phyloP scores from a whole-genome alignment of 2,113 vertebrate species.

The Romanogobio albipinnatus region DNA sequence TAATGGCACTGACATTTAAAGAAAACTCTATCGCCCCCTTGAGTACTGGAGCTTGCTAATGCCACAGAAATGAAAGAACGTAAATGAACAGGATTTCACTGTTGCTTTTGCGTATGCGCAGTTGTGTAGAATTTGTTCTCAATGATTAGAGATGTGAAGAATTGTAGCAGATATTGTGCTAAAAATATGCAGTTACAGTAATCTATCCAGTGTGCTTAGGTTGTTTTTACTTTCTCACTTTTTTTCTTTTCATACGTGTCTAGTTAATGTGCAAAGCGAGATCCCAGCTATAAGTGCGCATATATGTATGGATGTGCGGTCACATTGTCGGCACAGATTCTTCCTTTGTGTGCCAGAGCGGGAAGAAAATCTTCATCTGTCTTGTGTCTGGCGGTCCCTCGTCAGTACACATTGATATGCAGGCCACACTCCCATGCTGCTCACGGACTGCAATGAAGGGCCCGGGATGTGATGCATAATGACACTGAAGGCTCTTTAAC shows the following conservation, averaged over 20 bases:
- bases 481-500: constrained; percentile 52
- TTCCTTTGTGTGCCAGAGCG: constrained; percentile 12
- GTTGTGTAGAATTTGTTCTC: neutral
- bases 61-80: neutral
- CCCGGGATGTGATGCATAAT: constrained; percentile 35
- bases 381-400: constrained; percentile 17
- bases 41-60: neutral
- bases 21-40: neutral
- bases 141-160: neutral
- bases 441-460: constrained; percentile 43
- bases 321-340: neutral
- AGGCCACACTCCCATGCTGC: constrained; percentile 43
- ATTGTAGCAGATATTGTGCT: neutral
- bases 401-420: constrained; percentile 51
- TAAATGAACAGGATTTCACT: neutral
- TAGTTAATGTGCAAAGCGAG: neutral
- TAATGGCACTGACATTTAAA: neutral
- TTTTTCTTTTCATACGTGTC: neutral
- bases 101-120: neutral
- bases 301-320: neutral
- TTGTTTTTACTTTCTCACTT: neutral
- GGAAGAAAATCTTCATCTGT: constrained; percentile 21
- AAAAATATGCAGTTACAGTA: neutral
- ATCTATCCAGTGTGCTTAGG: neutral
- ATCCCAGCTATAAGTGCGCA: neutral